Conservation (phyloP, 2,113 vertebrate genomes). For the Chroicocephalus ridibundus region DNA sequence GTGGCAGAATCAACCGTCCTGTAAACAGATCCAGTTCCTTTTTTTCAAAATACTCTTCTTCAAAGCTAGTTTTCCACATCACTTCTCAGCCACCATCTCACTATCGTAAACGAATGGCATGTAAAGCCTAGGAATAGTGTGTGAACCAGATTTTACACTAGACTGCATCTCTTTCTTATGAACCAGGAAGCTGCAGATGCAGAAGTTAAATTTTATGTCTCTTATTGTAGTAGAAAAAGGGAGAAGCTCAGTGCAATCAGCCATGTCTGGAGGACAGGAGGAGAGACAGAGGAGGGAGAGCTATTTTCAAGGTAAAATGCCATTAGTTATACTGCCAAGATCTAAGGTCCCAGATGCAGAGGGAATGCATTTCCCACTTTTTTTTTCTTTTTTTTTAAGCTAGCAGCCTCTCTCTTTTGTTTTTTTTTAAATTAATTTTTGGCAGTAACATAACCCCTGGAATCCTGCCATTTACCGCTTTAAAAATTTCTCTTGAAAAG, state of each 20-base stretch:
- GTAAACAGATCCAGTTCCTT: conserved; percentile 6
- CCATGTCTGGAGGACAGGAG: background rate
- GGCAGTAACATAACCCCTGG: conserved; percentile 36
- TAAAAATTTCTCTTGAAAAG: background rate
- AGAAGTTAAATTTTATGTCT: background rate
- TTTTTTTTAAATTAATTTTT: conserved; percentile 48
- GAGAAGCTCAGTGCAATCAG: background rate
- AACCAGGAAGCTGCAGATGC: background rate
- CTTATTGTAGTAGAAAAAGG: background rate
- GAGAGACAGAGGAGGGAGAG: background rate
- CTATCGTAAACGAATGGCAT: background rate
- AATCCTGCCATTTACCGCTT: conserved; percentile 31
- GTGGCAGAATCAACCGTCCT: background rate
- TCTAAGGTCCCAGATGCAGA: background rate
- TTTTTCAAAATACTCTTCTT: background rate
- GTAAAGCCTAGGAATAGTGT: background rate
- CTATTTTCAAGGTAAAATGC: background rate
- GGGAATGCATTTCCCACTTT: background rate
- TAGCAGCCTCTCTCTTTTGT: background rate
- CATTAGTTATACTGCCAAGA: background rate
- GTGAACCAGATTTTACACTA: background rate
- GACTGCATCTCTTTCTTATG: background rate
- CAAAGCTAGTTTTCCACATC: background rate
- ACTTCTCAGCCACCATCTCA: background rate
- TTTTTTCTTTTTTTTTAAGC: background rate